Base-by-base conservation (phyloP, 1,140 invertebrate genomes). In the Macrobrachium rosenbergii region DNA sequence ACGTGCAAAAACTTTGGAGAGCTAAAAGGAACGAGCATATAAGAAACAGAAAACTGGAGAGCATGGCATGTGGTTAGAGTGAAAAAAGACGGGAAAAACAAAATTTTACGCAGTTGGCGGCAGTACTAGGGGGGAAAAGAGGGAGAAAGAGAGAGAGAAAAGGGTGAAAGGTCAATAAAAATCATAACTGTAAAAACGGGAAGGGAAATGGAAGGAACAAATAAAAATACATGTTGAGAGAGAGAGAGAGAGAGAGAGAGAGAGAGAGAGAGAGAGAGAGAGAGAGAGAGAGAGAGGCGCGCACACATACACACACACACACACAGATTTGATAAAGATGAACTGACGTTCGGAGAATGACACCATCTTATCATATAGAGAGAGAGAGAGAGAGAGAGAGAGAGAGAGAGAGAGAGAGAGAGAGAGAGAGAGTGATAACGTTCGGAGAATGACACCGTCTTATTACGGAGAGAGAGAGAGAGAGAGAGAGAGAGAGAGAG, bases 111-210 rank as follows among this genome's bases (percentile, higher is more conserved):
- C 37, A 75, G 73, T 45, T 37, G 58, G 73, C 43, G 73, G 58
- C 37, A 75, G 73, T 45, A 52, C 43, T 37, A 43, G 73, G 58
- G 73, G 37, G 73, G 37, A 23, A 75, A 23, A 75, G 73, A 75
- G 73, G 37, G 73, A 75, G 8, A 28, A 23, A 28, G 73, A 75
- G 21, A 43, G 21, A 28, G 23, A 75, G 73, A 8, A 23, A 5
- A 28, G 73, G 28, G 28, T 23, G 58, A 21, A 73, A 43, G 21
- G 12, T 16, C 28, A 75, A 19, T 43, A 45, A 75, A 16, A 19
- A 37, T 8, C 37, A 37, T 37, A 43, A 75, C 17, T 17, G 23
- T 45, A 52, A 75, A 52, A 52, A 75, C 17, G 73, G 21, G 23
- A 52, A 75, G 73, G 73, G 58, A 52, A n/a, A 75, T 37, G 21